phyloP scores from a whole-genome alignment of 2,888 invertebrate genomes.

The Leuctra nigra region DNA sequence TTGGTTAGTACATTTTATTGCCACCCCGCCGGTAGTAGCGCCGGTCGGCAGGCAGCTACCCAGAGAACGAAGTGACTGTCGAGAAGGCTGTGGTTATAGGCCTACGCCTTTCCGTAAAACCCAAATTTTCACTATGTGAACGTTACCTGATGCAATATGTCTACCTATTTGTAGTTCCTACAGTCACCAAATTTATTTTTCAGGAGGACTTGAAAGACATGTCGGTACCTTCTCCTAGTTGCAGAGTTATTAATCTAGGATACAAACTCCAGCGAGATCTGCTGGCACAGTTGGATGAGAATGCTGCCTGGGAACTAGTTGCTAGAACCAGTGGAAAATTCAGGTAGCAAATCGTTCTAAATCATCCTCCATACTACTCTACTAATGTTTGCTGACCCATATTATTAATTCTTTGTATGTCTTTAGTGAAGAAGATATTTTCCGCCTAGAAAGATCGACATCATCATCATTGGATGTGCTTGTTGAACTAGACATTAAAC shows the following conservation, averaged over 20 bases:
- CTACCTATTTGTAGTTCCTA: too few species aligned
- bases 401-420: neutral
- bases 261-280: neutral
- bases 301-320: neutral
- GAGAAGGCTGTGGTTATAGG: too few species aligned
- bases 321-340: neutral
- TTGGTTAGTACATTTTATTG: too few species aligned
- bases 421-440: neutral
- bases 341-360: neutral
- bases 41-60: too few species aligned
- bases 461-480: conserved; percentile 30
- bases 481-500: conserved; percentile 33
- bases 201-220: neutral
- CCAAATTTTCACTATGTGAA: too few species aligned
- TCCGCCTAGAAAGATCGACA: neutral
- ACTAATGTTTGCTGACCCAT: neutral
- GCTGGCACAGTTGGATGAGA: neutral
- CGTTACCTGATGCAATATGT: too few species aligned
- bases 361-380: neutral
- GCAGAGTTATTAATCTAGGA: neutral
- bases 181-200: neutral
- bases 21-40: too few species aligned
- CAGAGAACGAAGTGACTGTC: too few species aligned
- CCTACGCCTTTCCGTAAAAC: too few species aligned
- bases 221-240: neutral